phyloP scores from a whole-genome alignment of 2,113 vertebrate genomes.

The Trochalopteron elliotii region DNA sequence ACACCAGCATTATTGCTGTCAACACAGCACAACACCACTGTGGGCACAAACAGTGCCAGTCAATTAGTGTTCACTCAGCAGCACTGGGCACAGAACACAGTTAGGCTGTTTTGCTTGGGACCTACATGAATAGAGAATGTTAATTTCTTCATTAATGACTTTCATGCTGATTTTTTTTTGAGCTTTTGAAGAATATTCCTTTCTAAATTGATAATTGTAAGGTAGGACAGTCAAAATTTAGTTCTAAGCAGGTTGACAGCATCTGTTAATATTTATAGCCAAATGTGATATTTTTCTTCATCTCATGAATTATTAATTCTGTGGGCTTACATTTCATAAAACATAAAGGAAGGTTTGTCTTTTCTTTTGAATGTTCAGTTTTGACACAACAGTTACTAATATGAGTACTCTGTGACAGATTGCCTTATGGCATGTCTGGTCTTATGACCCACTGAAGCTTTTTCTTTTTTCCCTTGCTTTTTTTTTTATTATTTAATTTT shows the following conservation, averaged over 20 bases:
- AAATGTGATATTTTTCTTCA: slow-evolving; percentile 47
- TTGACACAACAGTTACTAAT: slow-evolving; percentile 66
- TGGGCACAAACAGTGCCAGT: not conserved
- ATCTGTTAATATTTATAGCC: slow-evolving; percentile 63
- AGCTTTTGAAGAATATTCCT: slow-evolving; percentile 12
- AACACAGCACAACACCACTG: not conserved
- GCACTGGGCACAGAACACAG: not conserved
- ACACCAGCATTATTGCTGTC: not conserved
- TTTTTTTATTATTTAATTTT: not conserved
- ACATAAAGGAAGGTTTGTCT: slow-evolving; percentile 68
- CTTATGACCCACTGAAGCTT: slow-evolving; percentile 37
- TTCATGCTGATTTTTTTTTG: not conserved
- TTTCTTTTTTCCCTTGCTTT: not conserved
- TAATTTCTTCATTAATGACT: slow-evolving; percentile 29
- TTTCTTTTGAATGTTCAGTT: slow-evolving; percentile 56
- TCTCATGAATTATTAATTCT: slow-evolving; percentile 60
- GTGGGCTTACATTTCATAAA: slow-evolving; percentile 54
- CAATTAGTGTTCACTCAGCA: not conserved
- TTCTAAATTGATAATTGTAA: slow-evolving; percentile 19
- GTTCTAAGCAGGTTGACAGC: slow-evolving; percentile 24
- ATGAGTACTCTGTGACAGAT: slow-evolving; percentile 54
- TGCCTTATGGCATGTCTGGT: slow-evolving; percentile 60
- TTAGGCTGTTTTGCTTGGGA: not conserved
- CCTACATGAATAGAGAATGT: not conserved
- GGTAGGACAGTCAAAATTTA: slow-evolving; percentile 5